Evolutionary conservation across 2,888 invertebrate genomes (phyloP).

Genomic region (Geophilus truncorum): DNA sequence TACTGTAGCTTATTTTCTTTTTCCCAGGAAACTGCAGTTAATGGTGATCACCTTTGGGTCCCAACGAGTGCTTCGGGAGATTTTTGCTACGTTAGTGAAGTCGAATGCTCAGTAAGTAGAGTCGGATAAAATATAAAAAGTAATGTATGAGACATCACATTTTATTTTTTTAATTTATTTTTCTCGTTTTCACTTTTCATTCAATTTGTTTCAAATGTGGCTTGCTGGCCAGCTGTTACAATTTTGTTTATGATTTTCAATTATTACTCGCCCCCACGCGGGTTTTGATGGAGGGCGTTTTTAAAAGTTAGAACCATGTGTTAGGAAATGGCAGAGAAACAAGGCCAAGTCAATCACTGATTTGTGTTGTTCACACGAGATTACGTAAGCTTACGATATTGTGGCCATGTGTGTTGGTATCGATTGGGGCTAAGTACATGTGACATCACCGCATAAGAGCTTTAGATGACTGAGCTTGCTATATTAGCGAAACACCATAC

Average conservation of each 20-base stretch:
- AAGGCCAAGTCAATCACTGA: background rate
- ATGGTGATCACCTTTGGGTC: slow-evolving; percentile 90
- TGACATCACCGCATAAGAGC: background rate
- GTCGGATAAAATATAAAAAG: background rate
- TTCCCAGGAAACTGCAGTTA: slow-evolving; percentile 66
- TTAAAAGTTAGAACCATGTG: no score
- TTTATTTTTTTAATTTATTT: background rate
- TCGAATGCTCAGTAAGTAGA: slow-evolving; percentile 72
- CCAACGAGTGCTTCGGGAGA: slow-evolving; percentile 88
- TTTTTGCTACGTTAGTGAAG: slow-evolving; percentile 85
- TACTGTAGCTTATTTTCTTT: slow-evolving; percentile 1
- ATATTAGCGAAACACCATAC: background rate
- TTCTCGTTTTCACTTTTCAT: no score
- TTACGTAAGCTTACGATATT: background rate
- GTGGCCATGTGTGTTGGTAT: background rate
- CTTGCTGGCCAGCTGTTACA: no score
- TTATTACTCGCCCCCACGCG: no score
- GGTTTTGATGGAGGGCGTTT: no score
- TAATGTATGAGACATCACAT: background rate
- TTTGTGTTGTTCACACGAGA: background rate
- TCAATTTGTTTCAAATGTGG: no score
- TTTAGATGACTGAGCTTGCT: background rate
- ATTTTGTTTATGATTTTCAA: no score
- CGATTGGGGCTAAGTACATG: background rate
- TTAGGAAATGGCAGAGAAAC: background rate